phyloP scores from a whole-genome alignment of 2,113 vertebrate species.

The Crotalus viridis region DNA sequence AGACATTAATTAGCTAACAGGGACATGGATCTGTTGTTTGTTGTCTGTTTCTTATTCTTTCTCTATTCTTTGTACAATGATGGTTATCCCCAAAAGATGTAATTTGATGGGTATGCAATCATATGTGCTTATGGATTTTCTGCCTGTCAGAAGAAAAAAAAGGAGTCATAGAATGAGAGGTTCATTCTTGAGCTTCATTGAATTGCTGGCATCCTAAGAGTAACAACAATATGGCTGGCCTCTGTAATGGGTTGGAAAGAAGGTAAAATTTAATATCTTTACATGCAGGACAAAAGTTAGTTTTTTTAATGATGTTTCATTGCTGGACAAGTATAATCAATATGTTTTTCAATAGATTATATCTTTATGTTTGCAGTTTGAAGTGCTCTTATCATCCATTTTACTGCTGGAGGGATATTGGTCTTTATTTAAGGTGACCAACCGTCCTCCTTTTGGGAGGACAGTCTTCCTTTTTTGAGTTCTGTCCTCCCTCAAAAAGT shows the following conservation, averaged over 20 bases:
- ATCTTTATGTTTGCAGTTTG: background rate
- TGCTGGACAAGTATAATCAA: background rate
- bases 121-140: background rate
- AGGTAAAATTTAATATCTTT: background rate
- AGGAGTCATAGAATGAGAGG: background rate
- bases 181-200: background rate
- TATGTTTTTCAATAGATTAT: background rate
- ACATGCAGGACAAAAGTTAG: background rate
- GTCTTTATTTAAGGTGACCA: background rate
- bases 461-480: no score
- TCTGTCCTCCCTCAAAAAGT: no score
- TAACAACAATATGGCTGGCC: background rate
- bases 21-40: background rate
- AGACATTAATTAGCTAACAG: background rate
- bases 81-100: background rate
- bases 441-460: no score
- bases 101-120: background rate
- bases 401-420: background rate
- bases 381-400: background rate
- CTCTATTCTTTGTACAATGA: background rate
- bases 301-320: background rate
- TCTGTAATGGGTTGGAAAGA: background rate
- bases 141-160: background rate
- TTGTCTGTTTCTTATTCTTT: background rate
- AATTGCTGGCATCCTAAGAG: background rate